Evolutionary conservation across 2,888 invertebrate species (phyloP).

Genomic region (Acronicta psi): DNA sequence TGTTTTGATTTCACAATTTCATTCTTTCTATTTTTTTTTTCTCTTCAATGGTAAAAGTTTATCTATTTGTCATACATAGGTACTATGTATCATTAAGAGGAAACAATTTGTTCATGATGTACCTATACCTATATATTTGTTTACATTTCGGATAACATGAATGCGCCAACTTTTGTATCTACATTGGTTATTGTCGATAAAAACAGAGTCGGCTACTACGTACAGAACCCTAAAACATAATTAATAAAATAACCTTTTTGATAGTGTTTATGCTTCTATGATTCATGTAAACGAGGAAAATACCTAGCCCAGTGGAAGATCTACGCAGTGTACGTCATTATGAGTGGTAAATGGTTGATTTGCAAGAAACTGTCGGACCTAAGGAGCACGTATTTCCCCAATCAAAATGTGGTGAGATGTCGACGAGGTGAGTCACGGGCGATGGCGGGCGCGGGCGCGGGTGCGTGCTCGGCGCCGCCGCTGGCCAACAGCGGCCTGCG

Average conservation of each 20-base stretch:
- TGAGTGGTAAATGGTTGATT: slow-evolving; percentile 57
- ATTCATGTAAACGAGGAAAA: slow-evolving; percentile 59
- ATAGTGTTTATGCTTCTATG: slow-evolving; percentile 30
- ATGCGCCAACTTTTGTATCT: too few relatives aligned
- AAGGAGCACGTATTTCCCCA: slow-evolving; percentile 80
- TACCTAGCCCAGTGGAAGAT: slow-evolving; percentile 49
- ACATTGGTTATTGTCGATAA: too few relatives aligned
- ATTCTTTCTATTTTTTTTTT: too few relatives aligned
- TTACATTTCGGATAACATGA: too few relatives aligned
- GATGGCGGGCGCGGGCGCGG: slow-evolving; percentile 54
- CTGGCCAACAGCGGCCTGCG: slow-evolving; percentile 58
- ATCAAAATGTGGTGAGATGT: slow-evolving; percentile 67
- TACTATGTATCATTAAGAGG: too few relatives aligned
- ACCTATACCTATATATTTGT: too few relatives aligned
- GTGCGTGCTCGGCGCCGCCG: slow-evolving; percentile 50
- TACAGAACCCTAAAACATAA: too few relatives aligned
- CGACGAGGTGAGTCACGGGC: slow-evolving; percentile 75
- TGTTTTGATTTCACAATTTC: too few relatives aligned
- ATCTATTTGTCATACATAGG: too few relatives aligned
- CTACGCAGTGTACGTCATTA: slow-evolving; percentile 70
- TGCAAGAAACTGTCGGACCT: slow-evolving; percentile 65
- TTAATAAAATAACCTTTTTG: background rate
- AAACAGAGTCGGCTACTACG: too few relatives aligned
- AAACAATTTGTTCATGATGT: too few relatives aligned
- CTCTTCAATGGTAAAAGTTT: too few relatives aligned